These are phyloP conservation scores for Tortricodes alternella DNA, from an alignment of 2,888 invertebrate species.

Conservation along the genomic window DNA sequence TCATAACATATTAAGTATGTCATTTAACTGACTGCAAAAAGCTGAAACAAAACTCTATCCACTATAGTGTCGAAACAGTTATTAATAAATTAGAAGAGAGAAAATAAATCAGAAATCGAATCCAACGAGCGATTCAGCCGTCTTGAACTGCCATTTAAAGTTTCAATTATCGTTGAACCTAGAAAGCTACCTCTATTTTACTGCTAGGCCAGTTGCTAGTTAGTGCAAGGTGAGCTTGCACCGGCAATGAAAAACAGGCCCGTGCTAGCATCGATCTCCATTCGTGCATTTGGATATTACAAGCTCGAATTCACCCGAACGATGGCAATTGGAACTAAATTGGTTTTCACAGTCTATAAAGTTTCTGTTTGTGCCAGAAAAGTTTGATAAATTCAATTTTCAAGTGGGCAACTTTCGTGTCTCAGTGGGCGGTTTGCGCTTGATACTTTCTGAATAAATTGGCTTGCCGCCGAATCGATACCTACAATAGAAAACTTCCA, in stretches of 20 bases:
- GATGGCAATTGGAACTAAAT: constrained; percentile 73
- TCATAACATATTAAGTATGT: too few relatives aligned
- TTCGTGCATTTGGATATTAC: constrained; percentile 49
- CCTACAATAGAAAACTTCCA: constrained; percentile 52
- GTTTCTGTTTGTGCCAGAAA: constrained; percentile 76
- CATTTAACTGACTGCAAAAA: too few relatives aligned
- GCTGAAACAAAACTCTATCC: too few relatives aligned
- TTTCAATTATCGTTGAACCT: too few relatives aligned
- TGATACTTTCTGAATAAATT: constrained; percentile 79
- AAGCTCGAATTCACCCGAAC: constrained; percentile 57
- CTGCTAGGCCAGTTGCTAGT: constrained; percentile 21
- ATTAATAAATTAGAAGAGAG: too few relatives aligned
- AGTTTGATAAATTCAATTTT: constrained; percentile 80
- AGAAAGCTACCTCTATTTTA: too few relatives aligned
- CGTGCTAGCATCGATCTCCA: constrained; percentile 21
- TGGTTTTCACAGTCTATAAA: constrained; percentile 78
- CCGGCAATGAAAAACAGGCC: constrained; percentile 13
- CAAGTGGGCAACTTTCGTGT: constrained; percentile 71
- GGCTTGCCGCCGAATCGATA: constrained; percentile 65
- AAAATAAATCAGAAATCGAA: too few relatives aligned
- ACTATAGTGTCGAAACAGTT: too few relatives aligned
- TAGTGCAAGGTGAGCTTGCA: constrained; percentile 33
- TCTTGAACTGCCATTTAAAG: too few relatives aligned
- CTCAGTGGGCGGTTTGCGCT: constrained; percentile 65
- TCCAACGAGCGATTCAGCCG: too few relatives aligned